Evolutionary conservation across 2,797 vertebrate species (phyloP).

Genomic region (Buphagus erythrorhynchus): DNA sequence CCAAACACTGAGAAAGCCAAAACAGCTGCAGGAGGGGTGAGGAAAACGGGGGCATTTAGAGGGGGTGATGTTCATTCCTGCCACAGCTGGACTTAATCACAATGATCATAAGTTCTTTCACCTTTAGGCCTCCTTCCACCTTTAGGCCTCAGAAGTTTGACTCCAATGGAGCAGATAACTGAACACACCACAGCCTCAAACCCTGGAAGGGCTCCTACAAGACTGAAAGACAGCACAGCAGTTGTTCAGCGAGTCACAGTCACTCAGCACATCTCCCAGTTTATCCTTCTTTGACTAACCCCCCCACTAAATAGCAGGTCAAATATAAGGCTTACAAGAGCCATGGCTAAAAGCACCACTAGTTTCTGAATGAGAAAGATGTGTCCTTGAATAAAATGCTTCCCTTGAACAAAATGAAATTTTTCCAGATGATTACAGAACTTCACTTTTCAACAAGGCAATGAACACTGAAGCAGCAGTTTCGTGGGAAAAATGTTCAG

Average conservation of each 20-base stretch:
- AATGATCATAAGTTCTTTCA: background rate
- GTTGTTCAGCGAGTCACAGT: background rate
- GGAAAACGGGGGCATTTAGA: fast-evolving
- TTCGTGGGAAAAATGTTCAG: background rate
- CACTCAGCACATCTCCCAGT: background rate
- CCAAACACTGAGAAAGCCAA: background rate
- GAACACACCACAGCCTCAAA: background rate
- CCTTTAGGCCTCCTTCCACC: background rate
- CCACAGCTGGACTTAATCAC: background rate
- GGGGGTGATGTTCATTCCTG: background rate
- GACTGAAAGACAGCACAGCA: background rate
- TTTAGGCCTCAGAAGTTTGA: background rate
- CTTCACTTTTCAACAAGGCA: background rate
- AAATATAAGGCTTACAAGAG: background rate
- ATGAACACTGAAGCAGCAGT: background rate
- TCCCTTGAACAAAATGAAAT: background rate
- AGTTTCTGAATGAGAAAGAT: background rate
- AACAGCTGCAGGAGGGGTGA: background rate
- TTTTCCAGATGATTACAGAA: background rate
- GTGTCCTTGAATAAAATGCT: background rate
- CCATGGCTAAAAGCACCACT: background rate
- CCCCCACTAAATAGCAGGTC: background rate
- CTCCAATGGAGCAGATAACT: background rate
- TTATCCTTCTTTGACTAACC: background rate
- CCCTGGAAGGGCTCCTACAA: background rate